Evolutionary conservation across 2,797 vertebrate genomes (phyloP), one percentile per base, ranked within the genome.

Genomic region (Rhynchonycteris naso): DNA sequence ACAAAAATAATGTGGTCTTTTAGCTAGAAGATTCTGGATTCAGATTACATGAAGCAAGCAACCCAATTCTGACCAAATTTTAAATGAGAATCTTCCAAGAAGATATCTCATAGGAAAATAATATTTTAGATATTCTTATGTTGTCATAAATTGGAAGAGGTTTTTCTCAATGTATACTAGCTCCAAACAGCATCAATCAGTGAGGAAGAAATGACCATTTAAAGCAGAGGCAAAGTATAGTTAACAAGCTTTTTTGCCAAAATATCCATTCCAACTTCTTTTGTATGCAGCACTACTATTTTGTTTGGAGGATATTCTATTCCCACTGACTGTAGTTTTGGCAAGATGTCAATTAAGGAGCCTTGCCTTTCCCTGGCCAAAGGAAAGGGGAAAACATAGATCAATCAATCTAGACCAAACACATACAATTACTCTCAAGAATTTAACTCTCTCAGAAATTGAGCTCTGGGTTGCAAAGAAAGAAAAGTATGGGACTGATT

Each of bases 21-120:
- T 75, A 16, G 33, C 9, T 68, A 89, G 12, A 56, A 5, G 35
- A 5, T 91, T 86, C 52, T 81, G 35, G 26, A 91, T 91, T 95
- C 43, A 88, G 47, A 91, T 91, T 69, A 69, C 8, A 11, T 82
- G 79, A 76, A 30, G 22, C 15, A 91, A 93, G 47, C 24, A 91
- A 93, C 18, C 38, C 28, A 91, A 87, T 30, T 79, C 30, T 78
- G n/a, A 59, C 14, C 3, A 68, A 96, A 84, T 10, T 91, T 47
- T 63, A 92, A 88, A 56, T 83, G 11, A 88, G 21, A 89, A 65
- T 63, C 18, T 19, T 90, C 72, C 47, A 91, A 91, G n/a, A 85
- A 92, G 26, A 88, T 18, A 15, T 30, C 52, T 71, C 26, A 91
- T 54, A 50, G 72, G 2, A 58, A 81, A 43, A 61, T 87, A 58